These are phyloP conservation scores for Centropus unirufus DNA, from an alignment of 2,113 vertebrate species.

Conservation along the genomic window DNA sequence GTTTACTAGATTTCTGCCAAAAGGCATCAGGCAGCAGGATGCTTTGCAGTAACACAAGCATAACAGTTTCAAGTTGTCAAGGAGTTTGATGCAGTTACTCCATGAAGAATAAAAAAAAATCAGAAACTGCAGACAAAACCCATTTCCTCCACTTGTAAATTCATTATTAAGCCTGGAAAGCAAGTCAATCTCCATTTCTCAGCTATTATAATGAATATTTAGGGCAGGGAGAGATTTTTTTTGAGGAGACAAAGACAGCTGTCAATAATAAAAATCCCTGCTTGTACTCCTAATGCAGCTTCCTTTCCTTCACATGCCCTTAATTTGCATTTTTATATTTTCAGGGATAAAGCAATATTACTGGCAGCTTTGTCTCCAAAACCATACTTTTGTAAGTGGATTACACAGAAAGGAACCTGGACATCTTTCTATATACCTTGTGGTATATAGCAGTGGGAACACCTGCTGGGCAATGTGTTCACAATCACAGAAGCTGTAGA, in stretches of 20 bases:
- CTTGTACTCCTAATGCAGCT: background rate
- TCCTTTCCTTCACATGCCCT: background rate
- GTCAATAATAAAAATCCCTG: background rate
- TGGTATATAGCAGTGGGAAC: background rate
- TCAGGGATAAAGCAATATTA: background rate
- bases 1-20: slow-evolving; percentile 36
- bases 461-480: background rate
- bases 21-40: background rate
- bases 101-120: background rate
- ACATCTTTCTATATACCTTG: background rate
- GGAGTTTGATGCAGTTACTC: background rate
- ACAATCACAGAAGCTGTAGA: background rate
- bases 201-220: background rate
- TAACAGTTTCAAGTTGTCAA: background rate
- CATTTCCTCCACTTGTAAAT: background rate
- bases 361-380: background rate
- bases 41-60: background rate
- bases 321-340: background rate
- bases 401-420: background rate
- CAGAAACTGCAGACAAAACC: background rate
- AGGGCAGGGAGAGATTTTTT: background rate
- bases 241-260: background rate
- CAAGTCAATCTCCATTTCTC: background rate
- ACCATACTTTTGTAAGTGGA: background rate
- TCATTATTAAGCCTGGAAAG: background rate